Evolutionary conservation across 2,797 vertebrate genomes (phyloP).

Genomic region (Dallia pectoralis): DNA sequence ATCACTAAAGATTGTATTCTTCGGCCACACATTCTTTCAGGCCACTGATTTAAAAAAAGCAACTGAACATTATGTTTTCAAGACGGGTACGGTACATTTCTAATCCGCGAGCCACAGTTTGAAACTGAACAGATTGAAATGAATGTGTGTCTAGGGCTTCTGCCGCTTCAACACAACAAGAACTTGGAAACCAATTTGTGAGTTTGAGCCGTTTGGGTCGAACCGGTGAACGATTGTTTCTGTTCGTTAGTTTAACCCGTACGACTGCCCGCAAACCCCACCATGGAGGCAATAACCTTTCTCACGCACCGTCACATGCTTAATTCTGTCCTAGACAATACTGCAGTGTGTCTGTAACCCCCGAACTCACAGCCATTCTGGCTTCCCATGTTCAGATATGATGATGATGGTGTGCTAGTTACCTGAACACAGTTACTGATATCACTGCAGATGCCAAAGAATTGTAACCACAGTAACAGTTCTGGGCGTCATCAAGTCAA

Average conservation of each 20-base stretch:
- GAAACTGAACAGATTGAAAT: too few species aligned
- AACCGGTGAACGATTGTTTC: background rate
- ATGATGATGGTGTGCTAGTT: constrained; percentile 2
- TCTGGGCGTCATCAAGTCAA: constrained; percentile 35
- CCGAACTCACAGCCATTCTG: background rate
- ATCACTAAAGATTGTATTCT: too few species aligned
- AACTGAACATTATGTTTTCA: too few species aligned
- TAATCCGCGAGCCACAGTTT: too few species aligned
- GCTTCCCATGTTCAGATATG: background rate
- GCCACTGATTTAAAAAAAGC: too few species aligned
- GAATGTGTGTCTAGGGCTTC: background rate
- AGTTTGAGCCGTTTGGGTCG: background rate
- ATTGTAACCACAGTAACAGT: constrained; percentile 46
- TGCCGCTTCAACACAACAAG: too few species aligned
- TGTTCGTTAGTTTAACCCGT: background rate
- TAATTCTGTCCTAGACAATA: background rate
- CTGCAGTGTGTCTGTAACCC: background rate
- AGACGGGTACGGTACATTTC: too few species aligned
- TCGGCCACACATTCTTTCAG: too few species aligned
- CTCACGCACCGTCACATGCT: background rate
- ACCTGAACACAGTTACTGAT: constrained; percentile 35
- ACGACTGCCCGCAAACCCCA: background rate
- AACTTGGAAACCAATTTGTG: too few species aligned
- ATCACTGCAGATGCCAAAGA: constrained; percentile 34
- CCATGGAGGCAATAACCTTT: background rate